Conservation (phyloP, 2,797 vertebrate genomes). For the Helicolenus hilgendorfi region DNA sequence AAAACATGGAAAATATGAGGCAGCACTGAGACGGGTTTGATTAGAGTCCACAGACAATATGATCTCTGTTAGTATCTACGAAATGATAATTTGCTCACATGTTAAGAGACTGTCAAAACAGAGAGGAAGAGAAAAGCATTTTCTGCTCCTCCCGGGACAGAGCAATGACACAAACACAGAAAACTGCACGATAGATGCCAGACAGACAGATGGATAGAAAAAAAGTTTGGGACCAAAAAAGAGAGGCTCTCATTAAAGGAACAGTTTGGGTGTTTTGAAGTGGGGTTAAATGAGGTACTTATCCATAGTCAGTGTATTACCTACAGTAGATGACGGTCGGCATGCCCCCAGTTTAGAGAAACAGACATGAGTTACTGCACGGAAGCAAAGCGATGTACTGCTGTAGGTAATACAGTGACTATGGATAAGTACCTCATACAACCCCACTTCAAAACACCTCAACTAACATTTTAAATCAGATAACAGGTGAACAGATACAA, state of each 20-base stretch:
- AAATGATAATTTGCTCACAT: background rate
- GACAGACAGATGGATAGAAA: background rate
- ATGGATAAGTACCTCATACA: too few species aligned
- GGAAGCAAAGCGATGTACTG: too few species aligned
- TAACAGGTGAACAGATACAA: background rate
- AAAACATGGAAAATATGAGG: conserved; percentile 19
- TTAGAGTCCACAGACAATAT: background rate
- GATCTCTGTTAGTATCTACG: conserved; percentile 4
- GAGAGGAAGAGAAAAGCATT: background rate
- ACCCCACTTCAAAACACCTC: too few species aligned
- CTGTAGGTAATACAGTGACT: too few species aligned
- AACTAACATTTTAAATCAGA: background rate
- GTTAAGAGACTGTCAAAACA: background rate
- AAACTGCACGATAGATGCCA: background rate
- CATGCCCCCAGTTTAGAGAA: too few species aligned
- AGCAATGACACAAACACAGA: background rate
- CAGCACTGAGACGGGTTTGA: conserved; percentile 5
- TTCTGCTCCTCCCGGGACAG: background rate
- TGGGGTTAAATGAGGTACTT: too few species aligned
- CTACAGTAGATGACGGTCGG: too few species aligned
- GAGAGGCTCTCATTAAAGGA: background rate
- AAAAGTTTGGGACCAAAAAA: background rate
- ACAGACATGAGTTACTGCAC: too few species aligned
- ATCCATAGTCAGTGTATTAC: too few species aligned
- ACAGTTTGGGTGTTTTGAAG: background rate